Evolutionary conservation across 2,888 invertebrate species (phyloP), one percentile per base, ranked within the genome.

Genomic region (Chaitophorus viminalis): DNA sequence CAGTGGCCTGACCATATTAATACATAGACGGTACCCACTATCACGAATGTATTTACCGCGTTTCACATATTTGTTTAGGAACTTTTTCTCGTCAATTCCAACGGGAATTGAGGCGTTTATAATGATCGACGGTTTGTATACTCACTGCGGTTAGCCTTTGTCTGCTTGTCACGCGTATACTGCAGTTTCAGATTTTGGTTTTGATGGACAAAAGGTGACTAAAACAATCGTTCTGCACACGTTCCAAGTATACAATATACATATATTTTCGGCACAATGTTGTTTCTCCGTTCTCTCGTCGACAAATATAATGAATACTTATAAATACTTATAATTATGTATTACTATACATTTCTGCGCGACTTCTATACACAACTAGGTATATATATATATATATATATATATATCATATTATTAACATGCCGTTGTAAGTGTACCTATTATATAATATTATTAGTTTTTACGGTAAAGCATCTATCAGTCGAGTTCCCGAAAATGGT

Each of bases 31-130:
- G n/a, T n/a, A n/a, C n/a, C n/a, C n/a, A 54, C 11, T 1, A 14
- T 25, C 3, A 14, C 54, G 31, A 31, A 33, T 54, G 54, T 4
- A 31, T 54, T 54, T 11, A 33, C 33, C 17, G 25, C 33, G 25
- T 78, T 54, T 25, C 33, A 78, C 54, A 78, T 78, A 60, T 78
- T 78, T 78, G 78, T 54, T 78, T 54, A 54, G 78, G 60, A 17
- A 79, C 65, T 17, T 68, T 65, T 39, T 14, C 18, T 39, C 36
- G 65, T 79, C 39, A 21, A 18, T 18, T 65, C 21, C 11, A 39
- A 79, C 29, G 29, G 29, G 39, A 68, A 65, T 68, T 29, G 36
- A 79, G 39, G 65, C 29, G 79, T 79, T 65, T 39, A 36, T 78
- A 60, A 78, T 60, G 11, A 31, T 31, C 31, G 14, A 33, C 17